phyloP scores from a whole-genome alignment of 2,113 vertebrate genomes.

The Laticauda laticaudata region DNA sequence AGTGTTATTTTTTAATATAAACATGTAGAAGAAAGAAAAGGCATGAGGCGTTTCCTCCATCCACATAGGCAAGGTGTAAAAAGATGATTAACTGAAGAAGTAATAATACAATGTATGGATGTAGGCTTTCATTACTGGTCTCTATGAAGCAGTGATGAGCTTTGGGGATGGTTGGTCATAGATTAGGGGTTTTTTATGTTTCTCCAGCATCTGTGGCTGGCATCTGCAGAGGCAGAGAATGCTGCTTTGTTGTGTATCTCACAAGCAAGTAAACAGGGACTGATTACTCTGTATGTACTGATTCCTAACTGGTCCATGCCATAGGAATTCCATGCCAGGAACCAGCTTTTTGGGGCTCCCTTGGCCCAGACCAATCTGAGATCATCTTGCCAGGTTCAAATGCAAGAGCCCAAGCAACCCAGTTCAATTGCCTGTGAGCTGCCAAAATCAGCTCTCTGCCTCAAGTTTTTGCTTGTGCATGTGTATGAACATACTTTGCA shows the following conservation, averaged over 20 bases:
- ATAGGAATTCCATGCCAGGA: neutral
- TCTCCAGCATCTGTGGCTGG: neutral
- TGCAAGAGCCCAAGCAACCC: neutral
- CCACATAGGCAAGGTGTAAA: neutral
- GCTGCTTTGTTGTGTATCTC: neutral
- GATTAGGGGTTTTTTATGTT: neutral
- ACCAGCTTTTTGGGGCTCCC: neutral
- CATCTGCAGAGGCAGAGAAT: neutral
- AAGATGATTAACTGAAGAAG: neutral
- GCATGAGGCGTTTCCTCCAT: neutral
- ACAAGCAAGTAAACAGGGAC: neutral
- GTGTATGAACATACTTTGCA: neutral
- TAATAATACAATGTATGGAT: neutral
- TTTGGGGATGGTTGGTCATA: neutral
- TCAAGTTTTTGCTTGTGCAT: neutral
- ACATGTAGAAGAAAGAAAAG: neutral
- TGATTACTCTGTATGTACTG: neutral
- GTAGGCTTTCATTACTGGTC: neutral
- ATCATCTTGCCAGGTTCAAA: neutral
- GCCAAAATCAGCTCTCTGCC: neutral
- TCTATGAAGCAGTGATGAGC: neutral
- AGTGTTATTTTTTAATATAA: conserved; percentile 6
- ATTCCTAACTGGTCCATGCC: neutral
- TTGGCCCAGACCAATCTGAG: neutral
- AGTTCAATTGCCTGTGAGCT: neutral